phyloP scores from a whole-genome alignment of 2,888 invertebrate genomes.

The Ichneumoninae sp. region DNA sequence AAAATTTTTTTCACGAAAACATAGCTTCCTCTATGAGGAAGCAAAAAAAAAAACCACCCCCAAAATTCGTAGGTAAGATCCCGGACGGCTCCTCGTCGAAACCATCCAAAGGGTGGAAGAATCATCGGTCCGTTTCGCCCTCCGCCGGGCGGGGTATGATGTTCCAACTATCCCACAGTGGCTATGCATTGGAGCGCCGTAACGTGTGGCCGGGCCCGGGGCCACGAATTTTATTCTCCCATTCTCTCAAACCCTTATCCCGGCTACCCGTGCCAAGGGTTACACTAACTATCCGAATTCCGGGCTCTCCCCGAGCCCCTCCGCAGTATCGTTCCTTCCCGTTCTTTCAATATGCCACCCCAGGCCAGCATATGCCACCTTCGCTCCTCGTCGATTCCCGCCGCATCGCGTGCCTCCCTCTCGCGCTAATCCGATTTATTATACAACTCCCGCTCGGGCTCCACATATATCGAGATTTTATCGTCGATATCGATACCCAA shows the following conservation, averaged over 20 bases:
- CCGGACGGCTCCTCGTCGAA: too few species aligned
- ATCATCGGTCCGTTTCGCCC: slow-evolving; percentile 12
- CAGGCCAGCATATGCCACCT: slow-evolving; percentile 80
- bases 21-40: too few species aligned
- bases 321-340: slow-evolving; percentile 51
- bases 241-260: slow-evolving; percentile 60
- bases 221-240: slow-evolving; percentile 67
- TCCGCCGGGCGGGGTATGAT: slow-evolving; percentile 72
- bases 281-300: background rate
- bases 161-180: slow-evolving; percentile 81
- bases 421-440: slow-evolving; percentile 83
- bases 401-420: slow-evolving; percentile 71
- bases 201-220: slow-evolving; percentile 73
- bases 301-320: background rate
- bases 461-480: slow-evolving; percentile 80
- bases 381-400: slow-evolving; percentile 69
- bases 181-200: slow-evolving; percentile 73
- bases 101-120: too few species aligned
- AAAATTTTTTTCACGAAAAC: too few species aligned
- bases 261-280: slow-evolving; percentile 24
- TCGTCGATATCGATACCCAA: slow-evolving; percentile 81
- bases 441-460: slow-evolving; percentile 71
- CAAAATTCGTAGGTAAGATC: too few species aligned
- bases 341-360: slow-evolving; percentile 76
- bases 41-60: too few species aligned